phyloP scores from a whole-genome alignment of 2,888 invertebrate genomes.

The Polydrusus pterygomalis region DNA sequence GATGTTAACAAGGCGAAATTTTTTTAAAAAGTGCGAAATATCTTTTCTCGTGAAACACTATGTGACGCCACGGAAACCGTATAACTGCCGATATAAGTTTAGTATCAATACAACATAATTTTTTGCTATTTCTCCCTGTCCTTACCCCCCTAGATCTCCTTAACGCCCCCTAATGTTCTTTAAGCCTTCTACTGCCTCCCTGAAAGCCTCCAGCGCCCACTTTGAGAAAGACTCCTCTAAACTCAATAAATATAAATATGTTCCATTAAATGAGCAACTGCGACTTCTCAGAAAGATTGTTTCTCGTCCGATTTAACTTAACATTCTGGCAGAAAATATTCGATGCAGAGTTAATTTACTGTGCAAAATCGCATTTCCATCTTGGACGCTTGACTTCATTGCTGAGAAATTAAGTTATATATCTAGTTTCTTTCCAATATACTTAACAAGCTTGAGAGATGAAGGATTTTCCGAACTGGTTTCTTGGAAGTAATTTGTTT shows the following conservation, averaged over 20 bases:
- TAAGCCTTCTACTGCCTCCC: too few relatives aligned
- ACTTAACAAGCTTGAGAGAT: conserved; percentile 12
- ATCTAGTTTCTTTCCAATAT: conserved; percentile 32
- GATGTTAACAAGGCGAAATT: too few relatives aligned
- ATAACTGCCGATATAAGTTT: too few relatives aligned
- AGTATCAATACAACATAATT: too few relatives aligned
- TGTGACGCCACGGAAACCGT: too few relatives aligned
- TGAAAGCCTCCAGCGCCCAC: too few relatives aligned
- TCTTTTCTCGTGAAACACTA: too few relatives aligned
- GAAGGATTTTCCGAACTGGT: conserved; percentile 5
- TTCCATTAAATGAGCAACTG: not conserved
- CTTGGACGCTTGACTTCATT: conserved; percentile 62
- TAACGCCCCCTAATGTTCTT: too few relatives aligned
- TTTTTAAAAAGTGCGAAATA: too few relatives aligned
- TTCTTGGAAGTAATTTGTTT: not conserved
- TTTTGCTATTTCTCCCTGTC: too few relatives aligned
- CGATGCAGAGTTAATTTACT: conserved; percentile 64
- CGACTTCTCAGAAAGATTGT: conserved; percentile 1
- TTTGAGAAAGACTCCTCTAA: not conserved
- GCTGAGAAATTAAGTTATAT: conserved; percentile 61
- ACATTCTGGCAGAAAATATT: conserved; percentile 62
- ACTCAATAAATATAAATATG: not conserved
- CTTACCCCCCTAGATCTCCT: too few relatives aligned
- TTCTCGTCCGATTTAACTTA: conserved; percentile 38
- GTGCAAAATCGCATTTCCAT: conserved; percentile 65